Conservation (phyloP, 1,140 invertebrate genomes). For the Ips typographus region DNA sequence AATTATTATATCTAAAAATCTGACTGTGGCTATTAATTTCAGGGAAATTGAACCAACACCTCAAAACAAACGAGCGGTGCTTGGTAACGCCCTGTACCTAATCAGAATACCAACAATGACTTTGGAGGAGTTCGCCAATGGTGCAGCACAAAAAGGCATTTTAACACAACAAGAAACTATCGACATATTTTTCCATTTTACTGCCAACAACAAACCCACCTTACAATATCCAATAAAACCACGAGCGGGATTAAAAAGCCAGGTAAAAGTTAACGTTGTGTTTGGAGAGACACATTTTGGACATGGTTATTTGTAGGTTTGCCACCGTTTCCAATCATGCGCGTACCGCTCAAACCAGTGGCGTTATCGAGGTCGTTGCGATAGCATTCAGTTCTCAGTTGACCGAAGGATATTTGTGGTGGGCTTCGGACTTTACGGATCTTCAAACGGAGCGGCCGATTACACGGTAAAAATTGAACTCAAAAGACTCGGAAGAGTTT, state of each 20-base stretch:
- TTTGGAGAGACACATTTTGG: neutral
- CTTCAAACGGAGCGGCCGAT: conserved; percentile 86
- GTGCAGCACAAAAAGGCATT: conserved; percentile 84
- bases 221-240: conserved; percentile 79
- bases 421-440: conserved; percentile 89
- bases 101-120: conserved; percentile 89
- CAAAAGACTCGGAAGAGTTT: conserved; percentile 78
- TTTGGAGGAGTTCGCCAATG: conserved; percentile 88
- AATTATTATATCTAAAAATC: neutral
- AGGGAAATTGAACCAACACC: conserved; percentile 74
- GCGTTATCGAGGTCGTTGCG: conserved; percentile 88
- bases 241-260: conserved; percentile 83
- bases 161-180: conserved; percentile 87
- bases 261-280: conserved; percentile 58
- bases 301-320: conserved; percentile 62
- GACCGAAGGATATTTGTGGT: conserved; percentile 91
- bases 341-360: conserved; percentile 96
- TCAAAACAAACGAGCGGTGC: conserved; percentile 68
- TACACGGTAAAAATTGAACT: conserved; percentile 90
- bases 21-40: neutral
- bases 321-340: conserved; percentile 93
- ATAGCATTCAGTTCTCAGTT: conserved; percentile 91
- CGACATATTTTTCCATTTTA: conserved; percentile 89
- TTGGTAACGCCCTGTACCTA: conserved; percentile 78
- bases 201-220: conserved; percentile 77